Evolutionary conservation across 2,888 invertebrate species (phyloP).

Genomic region (Drosophila colorata): DNA sequence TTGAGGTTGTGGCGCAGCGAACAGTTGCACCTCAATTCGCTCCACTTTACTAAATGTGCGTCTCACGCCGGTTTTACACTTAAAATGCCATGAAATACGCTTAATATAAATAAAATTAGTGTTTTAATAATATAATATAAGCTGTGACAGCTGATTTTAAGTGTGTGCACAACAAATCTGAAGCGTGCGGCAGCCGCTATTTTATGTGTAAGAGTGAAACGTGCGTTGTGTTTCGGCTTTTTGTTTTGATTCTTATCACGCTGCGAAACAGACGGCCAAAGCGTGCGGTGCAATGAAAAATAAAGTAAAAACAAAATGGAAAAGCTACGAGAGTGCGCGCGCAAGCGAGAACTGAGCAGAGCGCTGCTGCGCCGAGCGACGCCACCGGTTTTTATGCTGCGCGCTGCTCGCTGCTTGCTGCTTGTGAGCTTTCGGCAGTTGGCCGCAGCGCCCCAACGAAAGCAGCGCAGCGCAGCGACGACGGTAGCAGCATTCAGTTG

Average conservation of each 20-base stretch:
- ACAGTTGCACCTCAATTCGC: slow-evolving; percentile 30
- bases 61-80: slow-evolving; percentile 1
- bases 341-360: slow-evolving; percentile 28
- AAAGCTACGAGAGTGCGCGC: slow-evolving; percentile 57
- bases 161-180: background rate
- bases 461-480: slow-evolving; percentile 48
- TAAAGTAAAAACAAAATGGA: slow-evolving; percentile 73
- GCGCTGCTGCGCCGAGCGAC: slow-evolving; percentile 20
- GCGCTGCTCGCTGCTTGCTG: slow-evolving; percentile 14
- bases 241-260: slow-evolving; percentile 82
- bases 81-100: background rate
- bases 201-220: slow-evolving; percentile 17
- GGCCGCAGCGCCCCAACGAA: slow-evolving; percentile 11
- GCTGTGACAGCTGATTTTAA: too few relatives aligned
- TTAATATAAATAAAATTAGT: background rate
- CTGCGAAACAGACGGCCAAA: slow-evolving; percentile 56
- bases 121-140: background rate
- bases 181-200: background rate
- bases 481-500: slow-evolving; percentile 66
- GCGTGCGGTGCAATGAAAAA: slow-evolving; percentile 57
- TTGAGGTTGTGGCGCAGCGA: slow-evolving; percentile 39
- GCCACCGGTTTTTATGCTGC: slow-evolving; percentile 39
- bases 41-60: background rate
- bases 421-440: slow-evolving; percentile 47
- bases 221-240: slow-evolving; percentile 64